phyloP scores from a whole-genome alignment of 37 sponge, comb jelly and placozoan species.

The Corticium candelabrum region DNA sequence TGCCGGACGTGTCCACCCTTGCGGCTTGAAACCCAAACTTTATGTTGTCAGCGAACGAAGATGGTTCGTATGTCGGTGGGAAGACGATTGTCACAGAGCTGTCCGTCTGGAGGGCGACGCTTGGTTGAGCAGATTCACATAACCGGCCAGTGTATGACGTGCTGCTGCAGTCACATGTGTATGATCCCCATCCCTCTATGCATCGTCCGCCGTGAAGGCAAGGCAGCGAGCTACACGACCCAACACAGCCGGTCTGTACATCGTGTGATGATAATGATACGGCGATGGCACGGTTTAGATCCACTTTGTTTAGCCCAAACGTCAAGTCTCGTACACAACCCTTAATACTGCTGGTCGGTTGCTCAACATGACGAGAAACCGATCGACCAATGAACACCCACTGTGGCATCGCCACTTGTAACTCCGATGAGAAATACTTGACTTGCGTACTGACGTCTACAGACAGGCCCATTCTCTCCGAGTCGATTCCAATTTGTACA shows the following conservation, averaged over 20 bases:
- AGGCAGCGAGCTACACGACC: background rate
- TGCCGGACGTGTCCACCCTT: no score
- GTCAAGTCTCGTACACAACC: background rate
- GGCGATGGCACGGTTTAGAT: no score
- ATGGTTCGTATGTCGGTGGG: no score
- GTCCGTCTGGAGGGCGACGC: no score
- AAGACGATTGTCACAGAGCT: no score
- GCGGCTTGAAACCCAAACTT: no score
- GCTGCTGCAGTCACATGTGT: background rate
- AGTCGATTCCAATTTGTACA: background rate
- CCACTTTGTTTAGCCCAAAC: no score
- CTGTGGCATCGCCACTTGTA: background rate
- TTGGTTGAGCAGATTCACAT: no score
- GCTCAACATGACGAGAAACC: background rate
- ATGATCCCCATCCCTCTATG: conserved; percentile 2
- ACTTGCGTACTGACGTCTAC: background rate
- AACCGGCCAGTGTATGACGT: background rate
- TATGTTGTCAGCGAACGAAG: no score
- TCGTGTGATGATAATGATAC: background rate
- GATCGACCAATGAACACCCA: background rate
- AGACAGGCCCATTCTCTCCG: background rate
- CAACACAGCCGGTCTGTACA: background rate
- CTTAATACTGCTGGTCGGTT: no score
- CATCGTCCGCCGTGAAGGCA: background rate
- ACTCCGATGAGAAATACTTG: background rate